Evolutionary conservation across 2,797 vertebrate species (phyloP).

Genomic region (Spizella passerina): DNA sequence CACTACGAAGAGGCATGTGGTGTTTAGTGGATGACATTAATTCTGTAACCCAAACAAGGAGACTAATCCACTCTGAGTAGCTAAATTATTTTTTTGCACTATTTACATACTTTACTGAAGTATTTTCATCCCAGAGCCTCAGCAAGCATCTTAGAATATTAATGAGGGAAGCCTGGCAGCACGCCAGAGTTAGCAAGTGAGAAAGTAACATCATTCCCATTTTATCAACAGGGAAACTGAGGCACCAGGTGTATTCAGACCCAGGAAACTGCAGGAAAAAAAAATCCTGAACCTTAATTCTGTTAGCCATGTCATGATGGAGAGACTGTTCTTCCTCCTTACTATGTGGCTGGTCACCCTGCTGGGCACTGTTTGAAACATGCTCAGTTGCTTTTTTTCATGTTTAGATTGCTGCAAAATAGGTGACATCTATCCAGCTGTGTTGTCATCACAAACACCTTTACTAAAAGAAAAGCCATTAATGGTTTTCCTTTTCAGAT

Average conservation of each 20-base stretch:
- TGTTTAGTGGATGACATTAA: not conserved
- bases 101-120: conserved; percentile 54
- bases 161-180: conserved; percentile 12
- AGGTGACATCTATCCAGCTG: not conserved
- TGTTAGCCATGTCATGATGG: not conserved
- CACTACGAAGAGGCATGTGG: not conserved
- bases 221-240: conserved; percentile 22
- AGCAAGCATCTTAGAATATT: conserved; percentile 14
- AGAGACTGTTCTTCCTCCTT: not conserved
- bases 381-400: not conserved
- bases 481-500: not conserved
- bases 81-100: conserved; percentile 33
- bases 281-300: not conserved
- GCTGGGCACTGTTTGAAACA: not conserved
- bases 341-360: rapidly evolving
- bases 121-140: conserved; percentile 34
- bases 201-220: not conserved
- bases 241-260: not conserved
- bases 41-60: conserved; percentile 42
- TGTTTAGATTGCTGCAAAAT: not conserved
- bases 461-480: not conserved
- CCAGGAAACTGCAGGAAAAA: not conserved
- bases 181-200: not conserved
- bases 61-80: conserved; percentile 5
- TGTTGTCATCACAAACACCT: not conserved